Percentiles rank a stretch among this genome's conserved stretches.
Evolutionary conservation across 1,140 invertebrate species (phyloP).

Genomic region (Pseudomyrmex gracilis): DNA sequence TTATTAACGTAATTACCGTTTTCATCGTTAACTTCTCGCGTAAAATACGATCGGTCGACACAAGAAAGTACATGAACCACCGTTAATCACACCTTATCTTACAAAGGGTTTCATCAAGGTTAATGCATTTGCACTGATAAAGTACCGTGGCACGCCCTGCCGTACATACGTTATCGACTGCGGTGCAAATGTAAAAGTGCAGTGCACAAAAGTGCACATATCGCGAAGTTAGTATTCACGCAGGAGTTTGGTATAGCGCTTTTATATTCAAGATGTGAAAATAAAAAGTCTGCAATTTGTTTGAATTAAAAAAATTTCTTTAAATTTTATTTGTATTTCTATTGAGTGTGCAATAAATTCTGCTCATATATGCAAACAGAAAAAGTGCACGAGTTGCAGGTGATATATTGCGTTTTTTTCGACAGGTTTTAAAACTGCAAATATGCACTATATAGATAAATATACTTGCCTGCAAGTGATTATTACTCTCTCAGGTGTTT

Average conservation of each 20-base stretch:
- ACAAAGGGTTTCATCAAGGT: slow-evolving; percentile 59
- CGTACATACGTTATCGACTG: slow-evolving; percentile 17
- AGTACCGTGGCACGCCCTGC: slow-evolving; percentile 37
- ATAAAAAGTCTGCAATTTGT: no score
- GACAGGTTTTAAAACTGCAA: no score
- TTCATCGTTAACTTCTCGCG: slow-evolving; percentile 42
- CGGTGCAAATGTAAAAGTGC: slow-evolving; percentile 41
- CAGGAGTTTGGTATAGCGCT: not conserved
- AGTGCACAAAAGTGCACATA: slow-evolving; percentile 14
- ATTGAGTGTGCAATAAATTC: no score
- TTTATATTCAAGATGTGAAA: not conserved
- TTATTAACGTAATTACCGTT: slow-evolving; percentile 55
- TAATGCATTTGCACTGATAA: slow-evolving; percentile 61
- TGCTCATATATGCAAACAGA: no score
- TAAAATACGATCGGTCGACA: slow-evolving; percentile 50
- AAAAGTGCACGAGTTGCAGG: no score
- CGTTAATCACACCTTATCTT: slow-evolving; percentile 62
- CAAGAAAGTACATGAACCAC: slow-evolving; percentile 45
- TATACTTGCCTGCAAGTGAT: no score
- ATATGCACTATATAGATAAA: no score
- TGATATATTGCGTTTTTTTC: no score
- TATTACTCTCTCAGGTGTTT: no score
- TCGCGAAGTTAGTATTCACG: not conserved
- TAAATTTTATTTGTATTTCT: not conserved
- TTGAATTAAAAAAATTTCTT: not conserved